A percentile compares a stretch with the other conserved stretches of the same genome.
Evolutionary conservation across 2,797 vertebrate genomes (phyloP).

Genomic region (Chelidonichthys spinosus): DNA sequence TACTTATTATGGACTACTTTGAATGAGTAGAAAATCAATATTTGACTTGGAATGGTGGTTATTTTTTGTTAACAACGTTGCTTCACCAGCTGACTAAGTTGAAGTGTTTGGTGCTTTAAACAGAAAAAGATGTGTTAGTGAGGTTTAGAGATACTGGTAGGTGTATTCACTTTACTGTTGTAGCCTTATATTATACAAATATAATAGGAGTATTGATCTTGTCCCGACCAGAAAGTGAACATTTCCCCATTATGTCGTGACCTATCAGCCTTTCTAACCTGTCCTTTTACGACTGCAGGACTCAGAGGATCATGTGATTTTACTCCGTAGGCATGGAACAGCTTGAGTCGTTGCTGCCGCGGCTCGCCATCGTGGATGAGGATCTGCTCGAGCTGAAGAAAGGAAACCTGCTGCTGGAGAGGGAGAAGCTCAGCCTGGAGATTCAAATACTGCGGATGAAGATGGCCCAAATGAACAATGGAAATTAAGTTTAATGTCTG

Average conservation of each 20-base stretch:
- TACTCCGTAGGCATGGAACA: constrained; percentile 8
- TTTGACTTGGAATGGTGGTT: background rate
- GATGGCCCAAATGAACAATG: constrained; percentile 24
- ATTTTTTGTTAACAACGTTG: background rate
- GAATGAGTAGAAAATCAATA: background rate
- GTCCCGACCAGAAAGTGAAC: background rate
- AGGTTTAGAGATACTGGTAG: background rate
- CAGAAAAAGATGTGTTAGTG: background rate
- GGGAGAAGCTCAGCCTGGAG: constrained; percentile 69
- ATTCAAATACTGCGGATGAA: constrained; percentile 59
- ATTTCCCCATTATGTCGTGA: background rate
- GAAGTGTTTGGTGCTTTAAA: background rate
- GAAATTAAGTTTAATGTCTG: background rate
- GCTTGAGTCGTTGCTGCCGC: accelerated
- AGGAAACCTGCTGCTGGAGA: constrained; percentile 66
- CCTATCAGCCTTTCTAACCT: background rate
- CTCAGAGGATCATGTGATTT: background rate
- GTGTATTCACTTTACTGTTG: no score
- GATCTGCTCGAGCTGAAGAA: constrained; percentile 56
- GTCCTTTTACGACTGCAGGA: background rate
- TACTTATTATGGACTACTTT: background rate
- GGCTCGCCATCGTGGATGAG: background rate
- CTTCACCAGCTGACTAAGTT: no score
- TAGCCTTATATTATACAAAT: background rate
- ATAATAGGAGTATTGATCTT: background rate